phyloP scores from a whole-genome alignment of 2,888 invertebrate species.

The Parnassius mnemosyne region DNA sequence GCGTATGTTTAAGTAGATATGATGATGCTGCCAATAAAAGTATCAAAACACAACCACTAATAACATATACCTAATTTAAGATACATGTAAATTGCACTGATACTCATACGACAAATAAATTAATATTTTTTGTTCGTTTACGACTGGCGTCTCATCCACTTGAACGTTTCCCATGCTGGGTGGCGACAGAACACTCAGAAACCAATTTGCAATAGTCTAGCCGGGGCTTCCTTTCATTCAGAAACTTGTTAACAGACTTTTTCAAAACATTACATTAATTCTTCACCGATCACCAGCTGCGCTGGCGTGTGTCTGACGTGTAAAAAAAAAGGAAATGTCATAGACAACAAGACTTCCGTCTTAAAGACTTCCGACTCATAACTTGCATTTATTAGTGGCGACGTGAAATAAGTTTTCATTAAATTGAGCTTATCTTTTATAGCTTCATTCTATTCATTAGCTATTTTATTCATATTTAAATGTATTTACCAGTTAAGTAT shows the following conservation, averaged over 20 bases:
- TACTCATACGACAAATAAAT: conserved; percentile 30
- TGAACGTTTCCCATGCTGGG: conserved; percentile 71
- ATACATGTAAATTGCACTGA: conserved; percentile 42
- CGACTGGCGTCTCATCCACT: conserved; percentile 59
- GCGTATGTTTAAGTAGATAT: too few species aligned
- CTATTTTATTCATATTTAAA: background rate
- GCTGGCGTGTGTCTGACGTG: conserved; percentile 58
- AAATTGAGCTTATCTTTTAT: background rate
- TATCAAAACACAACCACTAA: too few species aligned
- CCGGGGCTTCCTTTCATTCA: conserved; percentile 58
- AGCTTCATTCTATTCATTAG: background rate
- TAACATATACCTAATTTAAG: conserved; percentile 4
- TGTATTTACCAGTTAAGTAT: background rate
- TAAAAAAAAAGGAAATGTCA: conserved; percentile 49
- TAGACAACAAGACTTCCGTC: conserved; percentile 41
- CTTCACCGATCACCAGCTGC: conserved; percentile 50
- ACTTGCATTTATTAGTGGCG: conserved; percentile 33
- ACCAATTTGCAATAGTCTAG: conserved; percentile 76
- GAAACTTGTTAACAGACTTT: conserved; percentile 44
- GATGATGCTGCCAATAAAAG: too few species aligned
- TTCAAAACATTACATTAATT: conserved; percentile 43
- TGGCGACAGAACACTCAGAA: conserved; percentile 76
- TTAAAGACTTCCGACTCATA: conserved; percentile 34
- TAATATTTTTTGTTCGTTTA: conserved; percentile 45
- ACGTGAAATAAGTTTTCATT: conserved; percentile 21